phyloP scores from a whole-genome alignment of 2,113 vertebrate genomes.

The Nymphicus hollandicus region DNA sequence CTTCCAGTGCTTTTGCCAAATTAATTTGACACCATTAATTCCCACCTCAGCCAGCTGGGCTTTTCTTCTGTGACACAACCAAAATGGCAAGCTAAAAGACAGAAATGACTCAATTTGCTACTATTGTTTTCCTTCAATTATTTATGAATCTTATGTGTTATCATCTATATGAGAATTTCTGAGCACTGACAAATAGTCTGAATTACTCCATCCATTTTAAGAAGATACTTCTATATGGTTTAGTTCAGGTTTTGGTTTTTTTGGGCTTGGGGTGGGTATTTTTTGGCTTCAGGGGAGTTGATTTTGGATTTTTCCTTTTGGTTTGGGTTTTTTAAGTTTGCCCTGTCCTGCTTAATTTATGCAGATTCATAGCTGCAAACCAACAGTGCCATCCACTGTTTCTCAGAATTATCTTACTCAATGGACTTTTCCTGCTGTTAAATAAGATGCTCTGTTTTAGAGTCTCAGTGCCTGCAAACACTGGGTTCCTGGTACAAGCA shows the following conservation, averaged over 20 bases:
- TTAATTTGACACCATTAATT: neutral
- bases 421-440: neutral
- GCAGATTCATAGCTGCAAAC: constrained; percentile 19
- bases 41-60: neutral
- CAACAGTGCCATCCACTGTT: constrained; percentile 62
- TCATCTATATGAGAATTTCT: neutral
- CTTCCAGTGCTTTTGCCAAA: neutral
- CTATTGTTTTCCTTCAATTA: neutral
- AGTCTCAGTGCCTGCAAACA: neutral
- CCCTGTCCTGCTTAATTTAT: neutral
- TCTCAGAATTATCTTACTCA: neutral
- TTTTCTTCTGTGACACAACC: neutral
- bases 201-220: neutral
- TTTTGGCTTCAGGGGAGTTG: neutral
- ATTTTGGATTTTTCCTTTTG: rapidly evolving
- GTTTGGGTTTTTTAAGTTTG: neutral
- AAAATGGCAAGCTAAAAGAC: neutral
- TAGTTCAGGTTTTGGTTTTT: rapidly evolving
- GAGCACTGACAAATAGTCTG: neutral
- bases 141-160: neutral
- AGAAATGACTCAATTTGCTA: neutral
- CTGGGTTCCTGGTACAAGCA: neutral
- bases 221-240: neutral
- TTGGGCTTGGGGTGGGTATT: rapidly evolving
- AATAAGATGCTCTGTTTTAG: neutral